phyloP scores from a whole-genome alignment of 2,797 vertebrate species.

The Melanogrammus aeglefinus region DNA sequence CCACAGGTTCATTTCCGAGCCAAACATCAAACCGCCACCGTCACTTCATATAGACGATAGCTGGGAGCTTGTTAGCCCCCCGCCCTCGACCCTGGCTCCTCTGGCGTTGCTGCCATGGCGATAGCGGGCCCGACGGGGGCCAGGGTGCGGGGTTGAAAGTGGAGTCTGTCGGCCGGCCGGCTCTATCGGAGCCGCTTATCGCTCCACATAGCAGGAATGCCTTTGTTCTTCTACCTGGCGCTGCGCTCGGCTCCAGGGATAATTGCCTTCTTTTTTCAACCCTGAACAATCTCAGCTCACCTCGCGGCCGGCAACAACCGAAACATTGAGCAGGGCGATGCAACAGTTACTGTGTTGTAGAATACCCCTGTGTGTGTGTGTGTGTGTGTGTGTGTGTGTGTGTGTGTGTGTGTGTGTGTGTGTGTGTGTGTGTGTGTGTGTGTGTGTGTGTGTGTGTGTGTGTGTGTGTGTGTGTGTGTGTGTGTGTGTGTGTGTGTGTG shows the following conservation, averaged over 20 bases:
- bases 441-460: constrained; percentile 3
- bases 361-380: constrained; percentile 2
- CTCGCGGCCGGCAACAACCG: constrained; percentile 22
- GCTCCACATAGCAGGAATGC: constrained; percentile 41
- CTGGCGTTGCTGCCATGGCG: constrained; percentile 51
- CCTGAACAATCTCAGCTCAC: constrained; percentile 36
- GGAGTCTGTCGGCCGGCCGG: constrained; percentile 51
- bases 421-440: no score
- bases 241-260: constrained; percentile 35
- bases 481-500: background rate
- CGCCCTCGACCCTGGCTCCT: no score
- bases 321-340: constrained; percentile 1
- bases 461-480: background rate
- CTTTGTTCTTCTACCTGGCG: constrained; percentile 49
- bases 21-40: constrained; percentile 40
- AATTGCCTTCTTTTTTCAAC: constrained; percentile 28
- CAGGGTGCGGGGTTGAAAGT: constrained; percentile 41
- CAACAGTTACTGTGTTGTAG: constrained; percentile 11
- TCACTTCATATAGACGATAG: constrained; percentile 20
- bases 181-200: constrained; percentile 46
- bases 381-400: no score
- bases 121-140: constrained; percentile 24
- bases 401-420: no score
- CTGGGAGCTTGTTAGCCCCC: no score
- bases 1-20: constrained; percentile 29